A percentile compares a stretch with the other conserved stretches of the same genome.
phyloP scores from a whole-genome alignment of 1,140 invertebrate species.

The Dufourea novaeangliae region DNA sequence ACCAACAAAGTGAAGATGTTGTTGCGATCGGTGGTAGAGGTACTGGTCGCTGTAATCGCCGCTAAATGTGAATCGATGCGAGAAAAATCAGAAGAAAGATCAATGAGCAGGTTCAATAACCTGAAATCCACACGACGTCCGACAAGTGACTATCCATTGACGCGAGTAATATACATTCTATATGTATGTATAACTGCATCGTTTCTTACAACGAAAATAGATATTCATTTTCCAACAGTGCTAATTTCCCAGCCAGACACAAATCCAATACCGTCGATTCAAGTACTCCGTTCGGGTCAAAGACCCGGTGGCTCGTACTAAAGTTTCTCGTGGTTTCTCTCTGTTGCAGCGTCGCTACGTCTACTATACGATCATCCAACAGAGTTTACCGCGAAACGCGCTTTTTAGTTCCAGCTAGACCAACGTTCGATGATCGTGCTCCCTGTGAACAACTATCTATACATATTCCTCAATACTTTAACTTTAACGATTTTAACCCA shows the following conservation, averaged over 20 bases:
- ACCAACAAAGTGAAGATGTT: not conserved
- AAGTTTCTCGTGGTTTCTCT: not conserved
- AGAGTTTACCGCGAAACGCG: not conserved
- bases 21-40: slow-evolving; percentile 10
- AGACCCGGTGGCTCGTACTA: slow-evolving; percentile 30
- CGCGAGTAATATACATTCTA: too few species aligned
- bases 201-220: slow-evolving; percentile 67
- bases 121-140: slow-evolving; percentile 79
- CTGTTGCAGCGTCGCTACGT: not conserved
- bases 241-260: slow-evolving; percentile 66
- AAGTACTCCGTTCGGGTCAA: slow-evolving; percentile 54
- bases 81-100: slow-evolving; percentile 71
- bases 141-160: slow-evolving; percentile 49
- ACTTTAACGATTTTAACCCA: too few species aligned
- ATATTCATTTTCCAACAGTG: slow-evolving; percentile 68
- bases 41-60: slow-evolving; percentile 13
- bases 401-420: too few species aligned
- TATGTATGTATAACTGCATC: too few species aligned
- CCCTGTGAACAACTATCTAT: too few species aligned
- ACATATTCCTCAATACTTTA: too few species aligned
- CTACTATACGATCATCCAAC: not conserved
- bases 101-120: slow-evolving; percentile 80
- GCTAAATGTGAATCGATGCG: slow-evolving; percentile 44
- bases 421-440: too few species aligned
- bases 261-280: slow-evolving; percentile 65